phyloP scores from a whole-genome alignment of 2,888 invertebrate genomes.

The Agrotis segetum region DNA sequence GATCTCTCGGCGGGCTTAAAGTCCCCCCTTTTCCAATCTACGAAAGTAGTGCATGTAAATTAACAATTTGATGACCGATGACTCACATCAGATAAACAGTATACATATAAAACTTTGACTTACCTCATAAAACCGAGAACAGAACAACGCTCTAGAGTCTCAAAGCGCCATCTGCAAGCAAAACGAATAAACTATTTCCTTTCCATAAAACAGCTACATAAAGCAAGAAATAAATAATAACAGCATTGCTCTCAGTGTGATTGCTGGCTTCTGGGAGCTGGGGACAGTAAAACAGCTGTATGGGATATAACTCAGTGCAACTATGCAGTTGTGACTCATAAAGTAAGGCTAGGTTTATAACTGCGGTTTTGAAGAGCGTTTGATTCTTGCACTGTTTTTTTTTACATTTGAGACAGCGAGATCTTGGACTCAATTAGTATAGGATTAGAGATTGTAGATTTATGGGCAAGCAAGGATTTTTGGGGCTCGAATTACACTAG shows the following conservation, averaged over 20 bases:
- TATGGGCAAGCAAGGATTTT: too few relatives aligned
- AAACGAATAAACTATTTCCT: conserved; percentile 26
- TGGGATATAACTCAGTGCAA: conserved; percentile 28
- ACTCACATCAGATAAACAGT: neutral
- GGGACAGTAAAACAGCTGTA: conserved; percentile 26
- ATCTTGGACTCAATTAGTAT: too few relatives aligned
- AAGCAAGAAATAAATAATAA: conserved; percentile 55
- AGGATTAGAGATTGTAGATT: too few relatives aligned
- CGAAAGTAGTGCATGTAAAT: neutral
- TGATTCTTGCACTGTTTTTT: conserved; percentile 1
- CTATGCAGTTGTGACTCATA: conserved; percentile 37
- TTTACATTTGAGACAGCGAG: too few relatives aligned
- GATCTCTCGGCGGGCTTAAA: too few relatives aligned
- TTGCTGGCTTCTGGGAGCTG: conserved; percentile 45
- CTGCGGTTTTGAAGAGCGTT: neutral
- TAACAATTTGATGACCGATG: neutral
- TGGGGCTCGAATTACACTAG: too few relatives aligned
- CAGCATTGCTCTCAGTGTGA: conserved; percentile 63
- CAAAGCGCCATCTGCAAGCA: conserved; percentile 5
- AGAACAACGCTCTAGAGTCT: conserved; percentile 16
- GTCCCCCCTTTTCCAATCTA: neutral
- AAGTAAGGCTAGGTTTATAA: conserved; percentile 18
- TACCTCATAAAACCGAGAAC: neutral
- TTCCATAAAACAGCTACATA: conserved; percentile 28
- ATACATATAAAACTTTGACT: neutral